These are phyloP conservation scores for Halcyon leucocephala DNA, from an alignment of 2,797 vertebrate species.

Conservation along the genomic window DNA sequence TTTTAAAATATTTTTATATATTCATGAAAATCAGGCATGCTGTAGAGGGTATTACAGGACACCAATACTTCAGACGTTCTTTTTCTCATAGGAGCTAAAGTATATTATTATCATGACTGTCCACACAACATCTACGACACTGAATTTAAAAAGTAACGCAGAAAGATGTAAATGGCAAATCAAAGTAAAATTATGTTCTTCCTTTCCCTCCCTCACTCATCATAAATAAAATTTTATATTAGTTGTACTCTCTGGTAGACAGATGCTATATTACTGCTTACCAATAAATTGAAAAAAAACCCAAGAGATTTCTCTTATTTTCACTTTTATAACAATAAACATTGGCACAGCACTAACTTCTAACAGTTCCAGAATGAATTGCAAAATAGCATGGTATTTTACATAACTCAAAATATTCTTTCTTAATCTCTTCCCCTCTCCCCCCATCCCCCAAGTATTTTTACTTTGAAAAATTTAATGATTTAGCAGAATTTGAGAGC, in stretches of 20 bases:
- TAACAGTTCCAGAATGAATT: slow-evolving; percentile 82
- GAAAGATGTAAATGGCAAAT: slow-evolving; percentile 12
- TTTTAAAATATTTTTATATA: neutral
- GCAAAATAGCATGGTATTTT: slow-evolving; percentile 74
- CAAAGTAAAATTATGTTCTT: slow-evolving; percentile 17
- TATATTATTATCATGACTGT: neutral
- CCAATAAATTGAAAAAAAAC: slow-evolving; percentile 35
- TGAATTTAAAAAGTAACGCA: neutral
- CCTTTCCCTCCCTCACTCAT: slow-evolving; percentile 15
- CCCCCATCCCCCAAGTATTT: slow-evolving; percentile 76
- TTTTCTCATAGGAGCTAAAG: neutral
- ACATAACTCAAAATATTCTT: slow-evolving; percentile 76
- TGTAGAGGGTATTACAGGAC: neutral
- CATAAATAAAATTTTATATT: neutral
- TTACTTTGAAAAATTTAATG: slow-evolving; percentile 79
- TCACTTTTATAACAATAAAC: slow-evolving; percentile 34
- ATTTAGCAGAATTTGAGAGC: slow-evolving; percentile 82
- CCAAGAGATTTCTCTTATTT: slow-evolving; percentile 30
- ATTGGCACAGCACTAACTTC: slow-evolving; percentile 87
- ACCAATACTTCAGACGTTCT: neutral
- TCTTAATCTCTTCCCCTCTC: slow-evolving; percentile 74
- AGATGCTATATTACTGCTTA: neutral
- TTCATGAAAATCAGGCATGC: neutral
- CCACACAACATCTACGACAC: neutral
- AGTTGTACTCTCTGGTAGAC: neutral